Evolutionary conservation across 2,113 vertebrate genomes (phyloP).

Genomic region (Brevimyrus niger): DNA sequence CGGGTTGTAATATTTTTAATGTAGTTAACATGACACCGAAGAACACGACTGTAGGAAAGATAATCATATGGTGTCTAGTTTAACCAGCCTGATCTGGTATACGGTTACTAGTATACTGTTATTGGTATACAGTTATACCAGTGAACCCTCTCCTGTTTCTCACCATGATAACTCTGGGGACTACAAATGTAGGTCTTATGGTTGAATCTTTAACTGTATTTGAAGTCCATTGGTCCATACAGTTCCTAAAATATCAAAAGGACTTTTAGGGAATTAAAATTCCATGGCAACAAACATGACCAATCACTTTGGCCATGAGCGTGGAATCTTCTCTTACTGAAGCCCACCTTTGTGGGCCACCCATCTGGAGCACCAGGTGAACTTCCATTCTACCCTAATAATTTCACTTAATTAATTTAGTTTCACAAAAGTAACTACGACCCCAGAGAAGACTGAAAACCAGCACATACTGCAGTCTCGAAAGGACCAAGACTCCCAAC

Average conservation of each 20-base stretch:
- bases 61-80: background rate
- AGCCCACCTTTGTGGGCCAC: background rate
- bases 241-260: conserved; percentile 32
- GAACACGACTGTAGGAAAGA: background rate
- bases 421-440: background rate
- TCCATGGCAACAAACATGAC: background rate
- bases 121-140: background rate
- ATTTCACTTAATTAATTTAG: background rate
- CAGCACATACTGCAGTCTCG: background rate
- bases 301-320: background rate
- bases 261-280: conserved; percentile 17
- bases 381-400: background rate
- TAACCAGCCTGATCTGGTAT: background rate
- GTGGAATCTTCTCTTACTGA: background rate
- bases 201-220: conserved; percentile 20
- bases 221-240: conserved; percentile 29
- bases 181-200: conserved; percentile 14
- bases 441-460: background rate
- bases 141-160: conserved; percentile 21
- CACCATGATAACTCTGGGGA: background rate
- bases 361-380: background rate
- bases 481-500: background rate
- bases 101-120: background rate
- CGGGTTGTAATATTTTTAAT: background rate
- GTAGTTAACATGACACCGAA: background rate